Conservation (phyloP, 2,113 vertebrate species). For the Tylochromis polylepis region DNA sequence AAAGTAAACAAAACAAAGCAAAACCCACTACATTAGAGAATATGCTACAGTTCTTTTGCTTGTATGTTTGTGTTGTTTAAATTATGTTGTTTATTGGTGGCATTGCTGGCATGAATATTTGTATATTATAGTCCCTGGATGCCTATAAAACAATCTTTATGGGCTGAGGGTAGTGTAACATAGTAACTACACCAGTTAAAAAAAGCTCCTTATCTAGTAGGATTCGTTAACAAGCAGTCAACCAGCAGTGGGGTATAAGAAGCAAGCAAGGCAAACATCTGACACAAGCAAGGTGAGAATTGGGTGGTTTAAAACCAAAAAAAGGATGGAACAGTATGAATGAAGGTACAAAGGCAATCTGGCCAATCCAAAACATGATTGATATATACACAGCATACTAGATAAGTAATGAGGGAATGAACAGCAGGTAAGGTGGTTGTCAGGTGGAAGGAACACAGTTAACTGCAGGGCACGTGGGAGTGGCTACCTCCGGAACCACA, state of each 20-base stretch:
- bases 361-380: neutral
- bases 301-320: neutral
- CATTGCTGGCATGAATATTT: neutral
- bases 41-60: neutral
- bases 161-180: neutral
- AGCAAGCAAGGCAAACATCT: neutral
- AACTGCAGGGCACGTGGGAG: neutral
- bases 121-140: neutral
- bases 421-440: neutral
- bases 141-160: neutral
- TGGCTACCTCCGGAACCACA: neutral
- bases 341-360: neutral
- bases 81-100: neutral
- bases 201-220: neutral
- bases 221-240: neutral
- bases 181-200: neutral
- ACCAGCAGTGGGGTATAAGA: neutral
- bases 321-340: neutral
- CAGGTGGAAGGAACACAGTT: rapidly evolving
- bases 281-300: neutral
- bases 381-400: neutral
- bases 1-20: neutral
- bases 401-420: neutral
- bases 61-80: neutral
- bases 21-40: neutral